Evolutionary conservation across 1,140 invertebrate genomes (phyloP).

Genomic region (Brachionus asplanchnoidis): DNA sequence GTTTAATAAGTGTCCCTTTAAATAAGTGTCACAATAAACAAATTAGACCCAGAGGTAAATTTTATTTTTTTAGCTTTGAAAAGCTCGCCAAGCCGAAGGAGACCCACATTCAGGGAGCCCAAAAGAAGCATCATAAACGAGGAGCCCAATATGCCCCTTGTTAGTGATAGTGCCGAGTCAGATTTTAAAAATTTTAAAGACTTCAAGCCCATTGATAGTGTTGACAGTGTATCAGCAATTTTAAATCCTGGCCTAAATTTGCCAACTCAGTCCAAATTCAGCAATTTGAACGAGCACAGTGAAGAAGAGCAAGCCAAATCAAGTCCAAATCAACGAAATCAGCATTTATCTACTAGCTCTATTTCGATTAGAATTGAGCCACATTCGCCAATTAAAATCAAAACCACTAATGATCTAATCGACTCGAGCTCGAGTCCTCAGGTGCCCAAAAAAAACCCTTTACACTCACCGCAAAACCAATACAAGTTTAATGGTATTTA

Average conservation of each 20-base stretch:
- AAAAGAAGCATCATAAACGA: background rate
- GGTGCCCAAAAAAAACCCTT: background rate
- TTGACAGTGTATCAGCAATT: conserved; percentile 8
- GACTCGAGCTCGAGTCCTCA: background rate
- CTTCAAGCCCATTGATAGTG: conserved; percentile 32
- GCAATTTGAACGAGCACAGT: background rate
- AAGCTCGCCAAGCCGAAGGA: conserved; percentile 9
- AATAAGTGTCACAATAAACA: background rate
- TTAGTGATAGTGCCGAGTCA: background rate
- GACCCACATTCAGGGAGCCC: background rate
- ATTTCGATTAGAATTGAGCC: conserved; percentile 15
- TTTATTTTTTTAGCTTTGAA: conserved; percentile 35
- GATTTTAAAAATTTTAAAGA: conserved; percentile 31
- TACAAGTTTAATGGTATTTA: conserved; percentile 27
- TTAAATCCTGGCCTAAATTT: background rate
- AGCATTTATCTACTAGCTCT: background rate
- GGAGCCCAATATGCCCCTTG: background rate
- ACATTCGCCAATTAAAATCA: conserved; percentile 10
- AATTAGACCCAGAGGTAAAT: background rate
- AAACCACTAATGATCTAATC: background rate
- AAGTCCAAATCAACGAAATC: background rate
- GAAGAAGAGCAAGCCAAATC: background rate
- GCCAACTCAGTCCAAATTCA: background rate
- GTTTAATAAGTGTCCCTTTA: background rate
- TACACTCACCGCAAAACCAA: background rate